Evolutionary conservation across 2,113 vertebrate genomes (phyloP).

Genomic region (Pedetes capensis): DNA sequence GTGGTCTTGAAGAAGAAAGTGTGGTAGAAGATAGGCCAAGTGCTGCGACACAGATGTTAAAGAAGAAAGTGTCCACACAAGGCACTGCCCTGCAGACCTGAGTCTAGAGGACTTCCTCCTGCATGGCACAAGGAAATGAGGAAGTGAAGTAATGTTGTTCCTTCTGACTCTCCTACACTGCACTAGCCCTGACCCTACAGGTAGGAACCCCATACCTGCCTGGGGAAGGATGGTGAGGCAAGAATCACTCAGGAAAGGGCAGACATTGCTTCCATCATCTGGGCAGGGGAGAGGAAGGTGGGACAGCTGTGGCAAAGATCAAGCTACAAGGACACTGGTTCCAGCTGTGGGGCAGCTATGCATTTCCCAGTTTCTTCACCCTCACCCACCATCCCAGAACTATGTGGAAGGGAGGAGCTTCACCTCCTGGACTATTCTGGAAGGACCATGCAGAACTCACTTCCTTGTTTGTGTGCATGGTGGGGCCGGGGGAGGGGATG

Average conservation of each 20-base stretch:
- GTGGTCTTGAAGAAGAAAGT: neutral
- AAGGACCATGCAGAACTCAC: neutral
- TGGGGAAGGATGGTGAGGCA: neutral
- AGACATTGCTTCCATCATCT: neutral
- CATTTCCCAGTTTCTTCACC: accelerated
- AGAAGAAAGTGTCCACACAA: constrained; percentile 6
- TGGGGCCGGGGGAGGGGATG: accelerated
- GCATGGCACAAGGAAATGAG: neutral
- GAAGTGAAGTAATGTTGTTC: neutral
- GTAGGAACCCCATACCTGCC: neutral
- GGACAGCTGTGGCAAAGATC: neutral
- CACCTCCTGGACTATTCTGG: neutral
- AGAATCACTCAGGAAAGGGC: neutral
- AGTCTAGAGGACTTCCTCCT: neutral
- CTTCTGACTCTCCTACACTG: no score
- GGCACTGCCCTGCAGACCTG: neutral
- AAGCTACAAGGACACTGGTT: neutral
- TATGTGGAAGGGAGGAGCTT: neutral
- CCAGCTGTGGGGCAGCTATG: neutral
- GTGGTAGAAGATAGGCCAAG: neutral
- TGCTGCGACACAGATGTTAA: neutral
- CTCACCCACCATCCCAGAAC: neutral
- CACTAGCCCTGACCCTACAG: neutral
- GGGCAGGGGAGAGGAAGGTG: neutral
- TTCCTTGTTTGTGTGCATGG: no score